Base-by-base conservation (phyloP, 2,113 vertebrate species). In the Pycnonotus jocosus region DNA sequence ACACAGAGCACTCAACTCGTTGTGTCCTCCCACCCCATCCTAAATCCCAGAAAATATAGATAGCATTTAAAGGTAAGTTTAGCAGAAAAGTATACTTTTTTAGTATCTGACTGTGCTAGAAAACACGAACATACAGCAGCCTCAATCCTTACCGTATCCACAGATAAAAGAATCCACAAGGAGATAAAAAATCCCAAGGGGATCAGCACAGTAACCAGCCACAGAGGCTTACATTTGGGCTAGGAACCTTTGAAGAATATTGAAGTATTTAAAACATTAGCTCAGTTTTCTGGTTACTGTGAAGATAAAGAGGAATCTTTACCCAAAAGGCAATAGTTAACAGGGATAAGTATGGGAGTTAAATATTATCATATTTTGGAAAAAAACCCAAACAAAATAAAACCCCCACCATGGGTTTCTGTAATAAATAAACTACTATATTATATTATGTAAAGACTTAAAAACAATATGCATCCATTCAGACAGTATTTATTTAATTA, bases 401-500 rank as follows among this genome's bases (percentile, higher is more conserved):
- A 64, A 6, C 7, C 15, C 17, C 10, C 45, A 24, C 47, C 54
- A 38, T 0, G 0, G 9, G 10, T 57, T 80, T 72, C 79, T 54
- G 42, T 40, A 60, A 84, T 15, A 53, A 88, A 50, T 12, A 38
- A 72, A 90, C 10, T 0, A 71, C 9, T 44, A 50, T 8, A 11
- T 53, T 51, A 45, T 38, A 53, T 40, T 35, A 69, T 3, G 9
- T 23, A 93, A 93, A 96, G 82, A 96, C 95, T 92, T 90, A 27
- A 90, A 97, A 88, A 5, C 96, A 82, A 95, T 15, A 22, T 18
- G n/a, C 33, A 81, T 68, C 38, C 91, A 91, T 93, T 98, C 85
- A 96, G 97, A 96, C 42, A 40, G 95, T 48, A 95, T 98, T 98
- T 98, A 98, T 98, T 98, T 90, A 93, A 86, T 96, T 93, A 90